Percentiles rank a stretch among this genome's conserved stretches.
These are phyloP conservation scores for Xenopus tropicalis DNA, from an alignment of 2,113 vertebrate species.

Conservation along the genomic window UCB_Xtro_10.0 CM004449.2:88760001-88760500, in stretches of 20 bases:
- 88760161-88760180: slow-evolving; percentile 12
- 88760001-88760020: not conserved
- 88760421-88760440: too few relatives aligned
- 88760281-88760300: not conserved
- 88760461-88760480: too few relatives aligned
- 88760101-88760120: slow-evolving; percentile 16
- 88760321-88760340: too few relatives aligned
- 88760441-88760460: too few relatives aligned
- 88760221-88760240: slow-evolving; percentile 11
- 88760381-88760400: too few relatives aligned
- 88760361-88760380: too few relatives aligned
- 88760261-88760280: not conserved
- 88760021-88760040: not conserved
- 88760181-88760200: slow-evolving; percentile 5
- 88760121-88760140: not conserved
- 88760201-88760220: not conserved
- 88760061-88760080: not conserved
- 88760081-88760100: slow-evolving; percentile 11
- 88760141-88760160: not conserved
- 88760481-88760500: too few relatives aligned
- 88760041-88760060: not conserved
- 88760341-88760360: too few relatives aligned
- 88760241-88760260: slow-evolving; percentile 4
- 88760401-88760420: too few relatives aligned
- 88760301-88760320: too few relatives aligned